Evolutionary conservation across 2,888 invertebrate genomes (phyloP), one percentile per base, ranked within the genome.

Genomic region (Autographa pulchrina): DNA sequence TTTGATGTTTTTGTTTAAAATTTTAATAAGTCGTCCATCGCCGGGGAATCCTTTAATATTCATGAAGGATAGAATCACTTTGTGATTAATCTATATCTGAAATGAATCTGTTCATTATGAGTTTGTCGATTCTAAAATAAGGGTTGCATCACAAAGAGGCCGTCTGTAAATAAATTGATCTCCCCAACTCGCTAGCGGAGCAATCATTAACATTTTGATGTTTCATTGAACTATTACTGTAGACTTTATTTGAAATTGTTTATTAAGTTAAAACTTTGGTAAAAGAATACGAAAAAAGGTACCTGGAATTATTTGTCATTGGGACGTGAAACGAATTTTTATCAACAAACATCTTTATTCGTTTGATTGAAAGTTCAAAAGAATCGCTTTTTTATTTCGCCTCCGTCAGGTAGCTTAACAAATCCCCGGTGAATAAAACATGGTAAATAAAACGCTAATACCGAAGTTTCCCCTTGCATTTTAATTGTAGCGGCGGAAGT

Each of bases 401-500:
- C n/a, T 62, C 70, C 70, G 63, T 54, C 41, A 68, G 72, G n/a
- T 74, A 61, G 73, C 52, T 79, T 71, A 81, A 77, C 82, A 70
- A 82, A 72, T 82, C 62, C 59, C 68, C 77, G 69, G 78, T 67
- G 85, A 90, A 90, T 85, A 86, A 86, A 90, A 87, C 86, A 82
- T 79, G 75, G 86, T 86, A 90, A 90, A 90, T 87, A 87, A 85
- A 89, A 84, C 87, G 85, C 85, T 86, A 89, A 90, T 88, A 89
- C 89, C 85, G 80, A 88, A 91, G 88, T 90, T 90, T 91, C 92
- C 95, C 93, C 92, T 91, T 91, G 93, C 91, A 92, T 93, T 94
- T 93, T 94, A 95, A 95, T 95, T 93, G 93, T 91, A 85, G 89
- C 79, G 82, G 77, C 92, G 94, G 94, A 94, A 94, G 92, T 90